Evolutionary conservation across 2,888 invertebrate genomes (phyloP).

Genomic region (Nemotelus nigrinus): DNA sequence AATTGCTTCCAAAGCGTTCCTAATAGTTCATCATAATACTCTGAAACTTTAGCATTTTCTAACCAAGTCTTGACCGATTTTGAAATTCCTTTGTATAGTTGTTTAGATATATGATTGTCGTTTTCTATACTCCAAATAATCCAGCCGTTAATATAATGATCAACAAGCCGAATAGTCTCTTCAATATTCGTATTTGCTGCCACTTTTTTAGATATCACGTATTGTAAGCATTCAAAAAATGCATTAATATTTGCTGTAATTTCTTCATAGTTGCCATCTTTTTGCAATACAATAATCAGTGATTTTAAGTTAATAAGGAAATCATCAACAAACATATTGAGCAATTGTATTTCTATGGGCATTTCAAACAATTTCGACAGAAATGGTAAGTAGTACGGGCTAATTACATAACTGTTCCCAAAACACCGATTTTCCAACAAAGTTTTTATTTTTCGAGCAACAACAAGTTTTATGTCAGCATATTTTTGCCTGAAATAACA

Average conservation of each 20-base stretch:
- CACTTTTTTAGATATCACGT: slow-evolving; percentile 67
- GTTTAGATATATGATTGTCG: slow-evolving; percentile 62
- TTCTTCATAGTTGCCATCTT: slow-evolving; percentile 74
- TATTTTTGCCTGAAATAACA: slow-evolving; percentile 60
- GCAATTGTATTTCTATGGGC: slow-evolving; percentile 54
- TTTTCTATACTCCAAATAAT: slow-evolving; percentile 66
- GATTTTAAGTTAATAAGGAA: slow-evolving; percentile 76
- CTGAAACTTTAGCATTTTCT: slow-evolving; percentile 62
- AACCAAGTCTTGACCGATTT: slow-evolving; percentile 70
- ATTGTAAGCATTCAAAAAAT: slow-evolving; percentile 80
- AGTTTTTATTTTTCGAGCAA: slow-evolving; percentile 76
- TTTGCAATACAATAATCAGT: slow-evolving; percentile 71
- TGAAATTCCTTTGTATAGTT: slow-evolving; percentile 67
- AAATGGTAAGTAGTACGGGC: slow-evolving; percentile 80
- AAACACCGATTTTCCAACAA: slow-evolving; percentile 77
- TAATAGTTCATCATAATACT: slow-evolving; percentile 56
- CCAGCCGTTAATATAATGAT: slow-evolving; percentile 60
- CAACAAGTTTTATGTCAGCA: slow-evolving; percentile 77
- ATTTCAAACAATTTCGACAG: slow-evolving; percentile 70
- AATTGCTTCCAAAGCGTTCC: slow-evolving; percentile 60
- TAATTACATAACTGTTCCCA: slow-evolving; percentile 78
- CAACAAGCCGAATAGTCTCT: slow-evolving; percentile 51
- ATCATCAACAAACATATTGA: slow-evolving; percentile 69
- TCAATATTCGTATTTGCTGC: slow-evolving; percentile 53
- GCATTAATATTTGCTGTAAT: slow-evolving; percentile 73